Conservation (phyloP, 2,888 invertebrate species). For the Serripes groenlandicus region DNA sequence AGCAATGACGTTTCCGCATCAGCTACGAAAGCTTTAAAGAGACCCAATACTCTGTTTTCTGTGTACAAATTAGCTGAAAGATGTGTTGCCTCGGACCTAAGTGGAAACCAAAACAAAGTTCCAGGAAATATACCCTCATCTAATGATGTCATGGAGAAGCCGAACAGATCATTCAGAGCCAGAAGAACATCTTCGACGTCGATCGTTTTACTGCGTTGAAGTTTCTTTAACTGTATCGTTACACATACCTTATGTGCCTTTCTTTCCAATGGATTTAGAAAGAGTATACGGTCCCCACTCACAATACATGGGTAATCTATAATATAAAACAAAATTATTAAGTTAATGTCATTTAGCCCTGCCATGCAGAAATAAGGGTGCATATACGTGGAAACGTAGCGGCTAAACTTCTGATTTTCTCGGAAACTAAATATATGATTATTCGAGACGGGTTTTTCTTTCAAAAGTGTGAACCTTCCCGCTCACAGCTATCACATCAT, state of each 20-base stretch:
- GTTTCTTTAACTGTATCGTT: slow-evolving; percentile 25
- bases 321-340: slow-evolving; percentile 16
- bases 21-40: slow-evolving; percentile 76
- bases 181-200: slow-evolving; percentile 30
- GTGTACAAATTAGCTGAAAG: slow-evolving; percentile 76
- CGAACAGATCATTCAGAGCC: slow-evolving; percentile 73
- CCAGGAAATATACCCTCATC: slow-evolving; percentile 72
- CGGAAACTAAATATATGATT: too few relatives aligned
- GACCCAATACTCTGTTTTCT: slow-evolving; percentile 68
- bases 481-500: too few relatives aligned
- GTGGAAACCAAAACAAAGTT: slow-evolving; percentile 82
- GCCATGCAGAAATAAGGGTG: too few relatives aligned
- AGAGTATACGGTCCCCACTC: slow-evolving; percentile 52
- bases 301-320: slow-evolving; percentile 58
- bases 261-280: slow-evolving; percentile 57
- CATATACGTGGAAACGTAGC: too few relatives aligned
- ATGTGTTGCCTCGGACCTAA: slow-evolving; percentile 72
- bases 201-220: slow-evolving; percentile 26
- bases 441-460: too few relatives aligned
- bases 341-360: too few relatives aligned
- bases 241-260: slow-evolving; percentile 44
- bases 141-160: slow-evolving; percentile 49
- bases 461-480: too few relatives aligned
- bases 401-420: too few relatives aligned
- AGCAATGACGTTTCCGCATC: slow-evolving; percentile 79